Percentiles rank a stretch among this genome's conserved stretches.
These are phyloP conservation scores for Oenanthe melanoleuca DNA, from an alignment of 2,113 vertebrate species.

Conservation along the genomic window DNA sequence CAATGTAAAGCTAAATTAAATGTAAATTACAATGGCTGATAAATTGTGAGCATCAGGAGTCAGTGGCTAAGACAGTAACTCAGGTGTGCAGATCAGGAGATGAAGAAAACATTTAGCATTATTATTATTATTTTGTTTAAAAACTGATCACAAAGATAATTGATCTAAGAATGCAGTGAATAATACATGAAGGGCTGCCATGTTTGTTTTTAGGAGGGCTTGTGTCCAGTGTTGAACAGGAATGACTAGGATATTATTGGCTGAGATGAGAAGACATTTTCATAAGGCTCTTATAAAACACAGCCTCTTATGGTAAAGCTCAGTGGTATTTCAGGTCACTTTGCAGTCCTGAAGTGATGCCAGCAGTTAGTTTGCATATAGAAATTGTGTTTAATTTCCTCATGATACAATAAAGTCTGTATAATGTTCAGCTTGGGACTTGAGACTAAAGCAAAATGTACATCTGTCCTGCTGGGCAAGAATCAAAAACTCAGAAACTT, in stretches of 20 bases:
- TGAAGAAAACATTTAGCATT: background rate
- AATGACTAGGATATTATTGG: background rate
- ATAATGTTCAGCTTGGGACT: background rate
- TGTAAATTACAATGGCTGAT: background rate
- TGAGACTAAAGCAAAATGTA: background rate
- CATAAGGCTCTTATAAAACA: background rate
- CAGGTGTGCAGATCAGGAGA: background rate
- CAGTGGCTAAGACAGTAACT: background rate
- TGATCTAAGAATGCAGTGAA: background rate
- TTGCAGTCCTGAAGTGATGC: background rate
- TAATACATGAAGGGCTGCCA: background rate
- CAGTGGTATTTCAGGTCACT: background rate
- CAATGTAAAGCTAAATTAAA: too few species aligned
- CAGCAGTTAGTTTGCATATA: background rate
- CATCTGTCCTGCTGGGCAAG: background rate
- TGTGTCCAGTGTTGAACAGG: background rate
- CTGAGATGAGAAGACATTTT: background rate
- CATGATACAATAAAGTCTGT: background rate
- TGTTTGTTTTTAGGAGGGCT: background rate
- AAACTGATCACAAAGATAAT: background rate
- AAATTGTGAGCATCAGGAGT: background rate
- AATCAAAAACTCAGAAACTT: background rate
- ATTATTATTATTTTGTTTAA: background rate
- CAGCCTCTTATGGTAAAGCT: background rate
- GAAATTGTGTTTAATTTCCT: slow-evolving; percentile 2